Evolutionary conservation across 2,113 vertebrate genomes (phyloP), one percentile per base, ranked within the genome.

Genomic region (Mungos mungo): DNA sequence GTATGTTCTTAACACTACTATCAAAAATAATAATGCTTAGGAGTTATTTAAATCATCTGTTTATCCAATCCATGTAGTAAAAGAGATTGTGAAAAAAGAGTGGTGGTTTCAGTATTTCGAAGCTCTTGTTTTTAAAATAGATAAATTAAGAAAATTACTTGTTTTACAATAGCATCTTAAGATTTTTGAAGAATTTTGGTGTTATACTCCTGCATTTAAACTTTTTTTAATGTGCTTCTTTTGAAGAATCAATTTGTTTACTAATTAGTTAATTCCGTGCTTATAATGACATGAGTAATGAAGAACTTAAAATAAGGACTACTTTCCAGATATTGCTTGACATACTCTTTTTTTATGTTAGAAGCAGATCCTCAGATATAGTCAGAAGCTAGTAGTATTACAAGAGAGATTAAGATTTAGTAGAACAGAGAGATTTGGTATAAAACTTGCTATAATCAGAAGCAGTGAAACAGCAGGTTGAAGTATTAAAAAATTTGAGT

Each of bases 401-500:
- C 83, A 76, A 87, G 76, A 86, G 47, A 96, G 35, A 82, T 90
- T 71, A 66, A 54, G 23, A 77, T 7, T 47, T 90, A 72, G 7
- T 88, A 77, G 23, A 95, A 45, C n/a, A 71, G 68, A 83, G 27
- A 92, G 27, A 38, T 93, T 96, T 95, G 52, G 16, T 50, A 47
- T 84, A 95, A 66, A 68, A 82, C 38, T 95, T 92, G 31, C 76
- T 90, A 21, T 93, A 91, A 96, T 90, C 31, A 69, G 29, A 94
- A 88, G 83, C 88, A 54, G 25, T 96, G 38, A 93, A 93, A 81
- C 45, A 88, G 27, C 31, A 85, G 38, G 29, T 83, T 93, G 16
- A 10, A 76, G 9, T 93, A 84, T 69, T 96, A n/a, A 89, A 92
- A 93, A 76, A 45, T 54, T 83, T 65, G 52, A 89, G 18, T 23